Base-by-base conservation (phyloP, 1,140 invertebrate genomes). In the Drosophila rufa region DNA sequence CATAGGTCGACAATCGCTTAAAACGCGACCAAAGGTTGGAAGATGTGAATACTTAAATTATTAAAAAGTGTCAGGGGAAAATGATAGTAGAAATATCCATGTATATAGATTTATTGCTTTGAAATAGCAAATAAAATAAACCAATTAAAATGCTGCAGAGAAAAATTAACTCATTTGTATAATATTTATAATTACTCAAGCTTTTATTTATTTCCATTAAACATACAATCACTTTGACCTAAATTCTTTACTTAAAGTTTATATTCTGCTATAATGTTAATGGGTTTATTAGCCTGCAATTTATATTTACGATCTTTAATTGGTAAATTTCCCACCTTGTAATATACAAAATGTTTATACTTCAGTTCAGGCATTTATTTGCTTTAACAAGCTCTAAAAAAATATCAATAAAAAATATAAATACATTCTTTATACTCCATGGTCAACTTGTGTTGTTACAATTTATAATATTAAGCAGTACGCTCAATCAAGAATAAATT, bases 1-100 rank as follows among this genome's bases (percentile, higher is more conserved):
- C 75, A 69, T 30, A 30, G 27, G 51, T 73, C 53, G 36, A 33
- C 46, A 60, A 22, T 43, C 70, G 30, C 55, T 74, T 73, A 73
- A 73, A 60, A 74, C 19, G 27, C 14, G 69, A 71, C 30, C 64
- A 68, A n/a, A 55, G 22, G 40, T 17, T 30, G 14, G 15, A 12
- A 17, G 48, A 51, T 15, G 4, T 42, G 17, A 59, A n/a, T 27
- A 25, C 30, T 4, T 3, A 9, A 45, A 14, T 19, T n/a, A 15
- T 9, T n/a, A 3, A 42, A 12, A 57, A 57, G 14, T 38, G 27
- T 55, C 27, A 14, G 12, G 22, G 30, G 19, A n/a, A 48, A 47
- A 46, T 53, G 11, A 1, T 51, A 30, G 3, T 14, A 14, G 3
- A 7, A 53, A 19, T 19, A 2, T 8, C 0, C 9, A 36, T 53